Conservation (phyloP, 2,888 invertebrate species). For the Drosophila recens region DNA sequence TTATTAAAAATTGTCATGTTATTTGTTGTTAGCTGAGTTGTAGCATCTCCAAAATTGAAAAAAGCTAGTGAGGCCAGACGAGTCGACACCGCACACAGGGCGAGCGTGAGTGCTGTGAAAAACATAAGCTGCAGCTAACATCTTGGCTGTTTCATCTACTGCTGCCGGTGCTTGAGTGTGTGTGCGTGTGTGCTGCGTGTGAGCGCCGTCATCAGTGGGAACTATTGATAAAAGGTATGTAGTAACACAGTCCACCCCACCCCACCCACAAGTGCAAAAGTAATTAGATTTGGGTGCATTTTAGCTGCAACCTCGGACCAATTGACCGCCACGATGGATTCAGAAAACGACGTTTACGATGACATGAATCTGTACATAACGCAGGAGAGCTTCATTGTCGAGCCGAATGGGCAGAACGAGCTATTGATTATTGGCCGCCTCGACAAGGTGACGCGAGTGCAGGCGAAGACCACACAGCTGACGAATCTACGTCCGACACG, state of each 20-base stretch:
- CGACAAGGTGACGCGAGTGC: slow-evolving; percentile 89
- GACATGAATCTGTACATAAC: slow-evolving; percentile 93
- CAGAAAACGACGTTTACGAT: slow-evolving; percentile 86
- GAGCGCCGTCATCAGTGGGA: slow-evolving; percentile 40
- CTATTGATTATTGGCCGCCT: slow-evolving; percentile 94
- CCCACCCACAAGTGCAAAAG: slow-evolving; percentile 3
- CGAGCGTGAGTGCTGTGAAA: slow-evolving; percentile 13
- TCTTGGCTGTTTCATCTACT: slow-evolving; percentile 27
- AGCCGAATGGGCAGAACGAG: slow-evolving; percentile 91
- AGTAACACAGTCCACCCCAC: slow-evolving; percentile 8
- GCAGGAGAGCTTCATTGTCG: slow-evolving; percentile 95
- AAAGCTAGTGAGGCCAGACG: neutral
- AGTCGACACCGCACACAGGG: slow-evolving; percentile 15
- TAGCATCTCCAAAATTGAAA: slow-evolving; percentile 11
- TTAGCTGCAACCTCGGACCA: slow-evolving; percentile 16
- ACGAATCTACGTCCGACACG: slow-evolving; percentile 88
- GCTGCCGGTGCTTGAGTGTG: slow-evolving; percentile 47
- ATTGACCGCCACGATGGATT: slow-evolving; percentile 49
- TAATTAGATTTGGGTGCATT: slow-evolving; percentile 17
- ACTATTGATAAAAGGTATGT: slow-evolving; percentile 41
- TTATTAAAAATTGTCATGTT: slow-evolving; percentile 46
- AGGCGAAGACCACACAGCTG: slow-evolving; percentile 88
- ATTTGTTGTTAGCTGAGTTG: slow-evolving; percentile 14
- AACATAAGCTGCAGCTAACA: slow-evolving; percentile 21
- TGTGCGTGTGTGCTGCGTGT: slow-evolving; percentile 41